Evolutionary conservation across 2,888 invertebrate species (phyloP).

Genomic region (Quadroppia sp.): DNA sequence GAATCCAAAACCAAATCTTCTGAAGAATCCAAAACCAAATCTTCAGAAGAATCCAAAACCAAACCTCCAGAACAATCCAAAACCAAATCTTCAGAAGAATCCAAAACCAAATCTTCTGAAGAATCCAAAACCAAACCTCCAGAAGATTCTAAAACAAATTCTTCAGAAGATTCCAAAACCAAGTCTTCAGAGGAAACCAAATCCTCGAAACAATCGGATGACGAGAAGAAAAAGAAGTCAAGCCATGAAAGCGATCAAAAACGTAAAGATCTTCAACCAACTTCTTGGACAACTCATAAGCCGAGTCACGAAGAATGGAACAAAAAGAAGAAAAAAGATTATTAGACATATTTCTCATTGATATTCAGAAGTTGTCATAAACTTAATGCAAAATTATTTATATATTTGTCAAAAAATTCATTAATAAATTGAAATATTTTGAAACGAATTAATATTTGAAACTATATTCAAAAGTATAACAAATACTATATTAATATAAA

Average conservation of each 20-base stretch:
- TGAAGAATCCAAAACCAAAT: neutral
- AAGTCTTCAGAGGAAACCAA: neutral
- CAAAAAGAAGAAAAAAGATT: conserved; percentile 18
- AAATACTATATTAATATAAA: no score
- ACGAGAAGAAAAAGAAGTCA: neutral
- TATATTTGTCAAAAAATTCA: no score
- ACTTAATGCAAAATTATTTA: no score
- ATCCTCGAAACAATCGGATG: neutral
- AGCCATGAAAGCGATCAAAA: neutral
- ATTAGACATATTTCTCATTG: neutral
- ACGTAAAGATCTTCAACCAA: neutral
- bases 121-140: neutral
- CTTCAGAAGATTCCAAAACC: neutral
- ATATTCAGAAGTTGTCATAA: neutral
- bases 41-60: neutral
- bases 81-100: neutral
- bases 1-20: neutral
- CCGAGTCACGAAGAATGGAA: conserved; percentile 2
- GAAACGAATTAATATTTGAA: no score
- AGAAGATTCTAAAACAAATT: neutral
- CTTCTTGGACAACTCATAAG: neutral
- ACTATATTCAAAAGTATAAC: no score
- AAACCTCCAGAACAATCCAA: neutral
- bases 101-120: neutral
- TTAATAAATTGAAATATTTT: no score